These are phyloP conservation scores for human (Homo sapiens) DNA, from an alignment of 2,113 vertebrate genomes.

Conservation along the genomic window DNA sequence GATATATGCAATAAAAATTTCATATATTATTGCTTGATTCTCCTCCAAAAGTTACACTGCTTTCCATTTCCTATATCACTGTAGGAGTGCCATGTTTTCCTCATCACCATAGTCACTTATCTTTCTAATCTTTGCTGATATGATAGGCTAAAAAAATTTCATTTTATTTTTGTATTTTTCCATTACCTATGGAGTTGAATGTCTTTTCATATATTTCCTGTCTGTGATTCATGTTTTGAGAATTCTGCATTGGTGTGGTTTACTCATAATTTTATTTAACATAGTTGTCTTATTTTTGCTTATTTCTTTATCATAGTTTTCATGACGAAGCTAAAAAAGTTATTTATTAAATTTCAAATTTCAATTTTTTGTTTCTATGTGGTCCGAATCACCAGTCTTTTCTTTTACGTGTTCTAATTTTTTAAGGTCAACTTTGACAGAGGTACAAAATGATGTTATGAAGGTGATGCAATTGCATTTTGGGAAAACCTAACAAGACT, in stretches of 20 bases:
- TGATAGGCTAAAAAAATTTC: neutral
- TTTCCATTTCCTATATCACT: neutral
- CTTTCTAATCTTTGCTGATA: neutral
- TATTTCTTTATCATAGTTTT: neutral
- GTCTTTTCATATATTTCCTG: neutral
- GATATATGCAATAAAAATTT: neutral
- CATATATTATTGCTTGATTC: neutral
- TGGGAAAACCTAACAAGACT: neutral
- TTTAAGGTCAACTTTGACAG: neutral
- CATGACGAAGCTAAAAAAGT: neutral
- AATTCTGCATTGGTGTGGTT: neutral
- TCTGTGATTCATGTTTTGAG: neutral
- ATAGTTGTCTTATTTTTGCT: neutral
- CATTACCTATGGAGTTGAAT: neutral
- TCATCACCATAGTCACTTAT: neutral
- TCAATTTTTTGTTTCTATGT: neutral
- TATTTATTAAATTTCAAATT: neutral
- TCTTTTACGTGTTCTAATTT: neutral
- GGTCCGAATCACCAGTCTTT: neutral
- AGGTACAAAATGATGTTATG: neutral
- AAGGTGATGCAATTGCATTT: neutral
- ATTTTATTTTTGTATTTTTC: neutral
- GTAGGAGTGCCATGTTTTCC: neutral
- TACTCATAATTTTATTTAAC: neutral
- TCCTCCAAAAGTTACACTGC: neutral